phyloP scores from a whole-genome alignment of 2,888 invertebrate genomes.

The Timandra comae region DNA sequence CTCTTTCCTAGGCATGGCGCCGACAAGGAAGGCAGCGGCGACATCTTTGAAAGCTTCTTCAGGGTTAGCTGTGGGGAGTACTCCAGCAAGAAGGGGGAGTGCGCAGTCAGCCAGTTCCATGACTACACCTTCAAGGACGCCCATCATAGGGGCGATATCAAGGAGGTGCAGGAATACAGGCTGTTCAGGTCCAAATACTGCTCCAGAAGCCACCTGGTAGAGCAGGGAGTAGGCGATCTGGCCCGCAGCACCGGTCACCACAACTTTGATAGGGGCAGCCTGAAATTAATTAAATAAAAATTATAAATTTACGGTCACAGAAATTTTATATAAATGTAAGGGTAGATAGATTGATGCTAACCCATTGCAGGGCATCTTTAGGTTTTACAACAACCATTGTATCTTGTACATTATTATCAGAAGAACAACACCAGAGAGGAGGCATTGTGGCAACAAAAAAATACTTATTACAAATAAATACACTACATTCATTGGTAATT shows the following conservation, averaged over 20 bases:
- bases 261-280: constrained; percentile 92
- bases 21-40: constrained; percentile 96
- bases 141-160: constrained; percentile 97
- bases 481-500: no score
- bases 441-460: constrained; percentile 22
- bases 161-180: constrained; percentile 91
- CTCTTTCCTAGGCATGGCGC: constrained; percentile 96
- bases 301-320: constrained; percentile 11
- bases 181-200: constrained; percentile 94
- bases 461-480: no score
- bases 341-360: not conserved
- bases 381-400: constrained; percentile 14
- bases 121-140: constrained; percentile 97
- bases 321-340: not conserved
- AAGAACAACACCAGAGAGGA: constrained; percentile 35
- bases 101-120: constrained; percentile 99
- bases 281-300: constrained; percentile 52
- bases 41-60: constrained; percentile 96
- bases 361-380: constrained; percentile 1
- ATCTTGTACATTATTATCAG: constrained; percentile 16
- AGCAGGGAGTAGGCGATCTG: constrained; percentile 99
- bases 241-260: constrained; percentile 98
- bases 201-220: constrained; percentile 95
- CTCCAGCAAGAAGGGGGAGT: constrained; percentile 88
- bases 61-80: constrained; percentile 92